Base-by-base conservation (phyloP, 2,888 invertebrate genomes). In the Sinhomidia bicolor region DNA sequence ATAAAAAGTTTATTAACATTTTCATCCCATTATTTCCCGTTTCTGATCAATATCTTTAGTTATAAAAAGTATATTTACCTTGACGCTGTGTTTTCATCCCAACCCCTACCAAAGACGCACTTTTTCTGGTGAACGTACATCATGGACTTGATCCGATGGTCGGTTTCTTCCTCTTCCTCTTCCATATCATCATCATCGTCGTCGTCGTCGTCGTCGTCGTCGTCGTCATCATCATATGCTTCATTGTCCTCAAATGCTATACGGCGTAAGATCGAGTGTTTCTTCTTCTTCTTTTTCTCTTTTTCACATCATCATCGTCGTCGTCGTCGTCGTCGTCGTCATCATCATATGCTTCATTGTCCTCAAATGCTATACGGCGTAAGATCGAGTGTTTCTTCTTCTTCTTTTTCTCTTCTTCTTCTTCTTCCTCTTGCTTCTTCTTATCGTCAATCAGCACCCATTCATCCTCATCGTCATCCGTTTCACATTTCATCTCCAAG, bases 141-240 rank as follows among this genome's bases (percentile, higher is more conserved):
- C 7, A 83, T 71, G n/a, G 54, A 54, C 82, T 71, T 83, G 68
- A 71, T 71, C 54, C 71, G 82, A 71, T 83, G 82, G 54, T 83
- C 82, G 26, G 71, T 83, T 6, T 62, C 47, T 36, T 83, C 62
- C 17, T 83, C 62, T 20, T 83, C 82, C 82, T 57, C 47, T 1
- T 65, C 1, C 17, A 7, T 54, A 23, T 41, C 41, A 12, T 60
- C 62, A 2, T 60, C 80, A 4, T 62, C 23, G 6, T 44, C 20
- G 6, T 47, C 41, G n/a, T 74, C 51, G 1, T 54, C 78, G 17
- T 41, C 26, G 26, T n/a, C 54, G 26, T 32, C 23, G 78, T 54
- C 12, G 80, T 62, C 9, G 36, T 41, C 23, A 47, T 26, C 20
- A n/a, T 68, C 68, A 4, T 26, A n/a, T 9, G 10, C 47, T 26